Evolutionary conservation across 23 tunicate species (phyloP), one percentile per base, ranked within the genome.

Genomic region (Halocynthia roretzi): DNA sequence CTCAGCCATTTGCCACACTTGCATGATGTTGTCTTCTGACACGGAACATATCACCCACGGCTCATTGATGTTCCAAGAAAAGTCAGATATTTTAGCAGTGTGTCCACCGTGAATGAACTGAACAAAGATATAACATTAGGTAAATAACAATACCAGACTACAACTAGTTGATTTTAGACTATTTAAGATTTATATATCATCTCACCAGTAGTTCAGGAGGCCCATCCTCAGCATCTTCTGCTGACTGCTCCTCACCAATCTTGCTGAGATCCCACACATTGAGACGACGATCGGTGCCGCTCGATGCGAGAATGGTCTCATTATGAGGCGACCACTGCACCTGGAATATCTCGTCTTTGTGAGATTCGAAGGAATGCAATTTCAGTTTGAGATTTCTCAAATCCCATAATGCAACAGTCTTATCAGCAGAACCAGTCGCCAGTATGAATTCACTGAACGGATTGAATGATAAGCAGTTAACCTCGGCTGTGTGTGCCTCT

Each of bases 1-100:
- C 62, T 91, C 98, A 23, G 98, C 98, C 98, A 91, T 91, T 71
- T 91, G 98, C 98, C 98, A 91, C 57, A 85, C 91, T 73, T 91
- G 98, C 87, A 91, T 82, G 53, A 91, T 91, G 75, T 91, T 91
- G 71, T 91, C 98, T 78, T 91, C 98, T 31, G 92, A 82, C 8
- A 91, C 98, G 8, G 92, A 86, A 70, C 87, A 82, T n/a, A 86
- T 71, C 21, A 82, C 81, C 98, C 98, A 91, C 8, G 98, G 92
- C 87, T 91, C 98, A 54, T 91, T 91, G 58, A 80, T 76, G 71
- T 86, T 91, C 98, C 98, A 91, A 9, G 98, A 76, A 57, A 91
- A 91, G 61, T 91, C 98, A 14, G 98, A 91, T 9, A 91, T 91
- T 61, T 91, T 91, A 6, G 98, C 93, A 11, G 98, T 86, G 82